Base-by-base conservation (phyloP, 2,888 invertebrate genomes). In the Temnothorax unifasciatus region DNA sequence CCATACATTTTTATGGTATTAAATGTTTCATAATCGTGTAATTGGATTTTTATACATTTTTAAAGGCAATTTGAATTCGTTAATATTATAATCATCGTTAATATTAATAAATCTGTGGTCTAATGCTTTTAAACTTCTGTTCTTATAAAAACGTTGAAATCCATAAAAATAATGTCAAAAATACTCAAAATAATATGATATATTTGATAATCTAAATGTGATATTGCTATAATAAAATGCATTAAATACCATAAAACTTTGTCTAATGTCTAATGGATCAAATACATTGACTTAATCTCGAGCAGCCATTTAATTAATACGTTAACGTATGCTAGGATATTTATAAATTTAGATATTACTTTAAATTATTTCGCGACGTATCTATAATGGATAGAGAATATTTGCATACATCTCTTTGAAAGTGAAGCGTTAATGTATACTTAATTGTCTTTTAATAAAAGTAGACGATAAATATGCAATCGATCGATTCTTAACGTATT, bases 321-420 rank as follows among this genome's bases (percentile, higher is more conserved):
- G n/a, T 57, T 52, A 52, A 71, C 15, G 15, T 15, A 71, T 18
- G 52, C 15, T 71, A 21, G 3, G 25, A 11, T 9, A 3, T 34
- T 73, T 41, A 57, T 73, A 13, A 41, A 73, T 47, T 25, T 21
- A 21, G 3, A 38, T 41, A 73, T 38, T 15, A 64, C 34, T 71
- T 52, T 38, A 9, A 52, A 8, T 34, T 9, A 38, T 54, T 38
- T 18, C n/a, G 41, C 2, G 54, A 21, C 0, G 13, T 54, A 54
- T 38, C 9, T 21, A 8, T 38, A 8, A 8, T 38, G 0, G 52
- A 29, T 29, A 29, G 1, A 73, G n/a, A 9, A 71, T n/a, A 38
- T 11, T 57, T 13, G 38, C 18, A 54, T 38, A 71, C 34, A 5
- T 38, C 15, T 38, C 15, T 15, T 71, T 21, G 2, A 34, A 38